Percentiles rank a stretch among this genome's conserved stretches.
These are phyloP conservation scores for Solenopsis invicta DNA, from an alignment of 1,140 invertebrate species.

Conservation along the genomic window DNA sequence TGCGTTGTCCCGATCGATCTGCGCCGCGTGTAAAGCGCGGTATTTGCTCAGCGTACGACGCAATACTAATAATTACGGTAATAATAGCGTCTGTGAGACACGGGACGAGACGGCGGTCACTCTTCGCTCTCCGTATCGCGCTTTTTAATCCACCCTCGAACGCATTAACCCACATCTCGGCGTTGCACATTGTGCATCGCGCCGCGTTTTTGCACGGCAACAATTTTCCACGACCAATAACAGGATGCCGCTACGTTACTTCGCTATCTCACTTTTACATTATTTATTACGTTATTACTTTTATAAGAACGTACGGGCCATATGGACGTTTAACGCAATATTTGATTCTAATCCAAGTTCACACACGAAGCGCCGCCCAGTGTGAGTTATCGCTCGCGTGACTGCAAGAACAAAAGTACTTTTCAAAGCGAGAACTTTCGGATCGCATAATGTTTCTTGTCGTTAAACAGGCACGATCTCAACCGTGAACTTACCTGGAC, in stretches of 20 bases:
- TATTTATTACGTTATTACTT: slow-evolving; percentile 5
- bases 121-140: slow-evolving; percentile 4
- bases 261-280: too few species aligned
- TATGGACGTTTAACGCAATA: not conserved
- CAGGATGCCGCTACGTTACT: not conserved
- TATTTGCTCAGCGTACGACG: slow-evolving; percentile 71
- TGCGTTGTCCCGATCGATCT: slow-evolving; percentile 70
- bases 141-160: slow-evolving; percentile 32
- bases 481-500: slow-evolving; percentile 45
- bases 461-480: not conserved
- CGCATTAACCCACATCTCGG: slow-evolving; percentile 42
- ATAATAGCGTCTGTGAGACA: slow-evolving; percentile 39
- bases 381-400: not conserved
- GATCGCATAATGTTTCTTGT: not conserved
- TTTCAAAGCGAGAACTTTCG: slow-evolving; percentile 5
- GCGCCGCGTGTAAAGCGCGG: not conserved
- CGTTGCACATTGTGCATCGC: not conserved
- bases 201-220: not conserved
- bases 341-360: slow-evolving; percentile 1
- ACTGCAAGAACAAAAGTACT: not conserved
- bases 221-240: slow-evolving; percentile 33
- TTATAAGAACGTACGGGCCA: not conserved
- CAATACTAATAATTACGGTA: slow-evolving; percentile 56
- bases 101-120: not conserved
- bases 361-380: not conserved